Percentiles rank a stretch among this genome's conserved stretches.
Conservation (phyloP, 2,888 invertebrate genomes). For the Phoronis australis region DNA sequence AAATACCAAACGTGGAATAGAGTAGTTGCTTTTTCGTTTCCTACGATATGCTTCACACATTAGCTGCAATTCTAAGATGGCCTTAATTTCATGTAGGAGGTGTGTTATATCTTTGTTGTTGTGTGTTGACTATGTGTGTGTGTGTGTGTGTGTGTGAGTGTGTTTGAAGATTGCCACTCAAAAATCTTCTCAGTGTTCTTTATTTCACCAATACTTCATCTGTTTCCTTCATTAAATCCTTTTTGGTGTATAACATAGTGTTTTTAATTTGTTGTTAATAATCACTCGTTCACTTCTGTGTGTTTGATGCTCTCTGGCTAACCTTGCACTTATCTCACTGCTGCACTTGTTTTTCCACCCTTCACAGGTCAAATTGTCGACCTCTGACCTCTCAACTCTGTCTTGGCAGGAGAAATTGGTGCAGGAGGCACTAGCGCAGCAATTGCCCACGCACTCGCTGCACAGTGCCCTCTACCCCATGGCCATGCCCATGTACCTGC, state of each 20-base stretch:
- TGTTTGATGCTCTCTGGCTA: too few species aligned
- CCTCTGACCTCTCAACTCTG: background rate
- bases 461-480: too few species aligned
- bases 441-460: slow-evolving; percentile 29
- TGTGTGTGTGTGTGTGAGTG: background rate
- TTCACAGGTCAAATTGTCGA: background rate
- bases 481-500: too few species aligned
- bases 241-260: background rate
- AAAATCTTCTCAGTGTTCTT: background rate
- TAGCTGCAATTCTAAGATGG: too few species aligned
- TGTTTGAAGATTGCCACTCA: background rate
- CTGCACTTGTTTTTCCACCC: background rate
- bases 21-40: too few species aligned
- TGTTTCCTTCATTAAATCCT: background rate
- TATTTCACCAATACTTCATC: slow-evolving; percentile 1
- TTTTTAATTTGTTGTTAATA: too few species aligned
- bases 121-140: background rate
- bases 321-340: too few species aligned
- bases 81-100: too few species aligned
- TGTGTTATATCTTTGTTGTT: background rate
- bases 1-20: too few species aligned
- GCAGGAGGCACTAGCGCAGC: slow-evolving; percentile 39
- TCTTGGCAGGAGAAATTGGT: slow-evolving; percentile 36
- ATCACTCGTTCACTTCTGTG: too few species aligned
- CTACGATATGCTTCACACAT: too few species aligned